Conservation (phyloP, 2,113 vertebrate species). For the Gymnarchus niloticus region DNA sequence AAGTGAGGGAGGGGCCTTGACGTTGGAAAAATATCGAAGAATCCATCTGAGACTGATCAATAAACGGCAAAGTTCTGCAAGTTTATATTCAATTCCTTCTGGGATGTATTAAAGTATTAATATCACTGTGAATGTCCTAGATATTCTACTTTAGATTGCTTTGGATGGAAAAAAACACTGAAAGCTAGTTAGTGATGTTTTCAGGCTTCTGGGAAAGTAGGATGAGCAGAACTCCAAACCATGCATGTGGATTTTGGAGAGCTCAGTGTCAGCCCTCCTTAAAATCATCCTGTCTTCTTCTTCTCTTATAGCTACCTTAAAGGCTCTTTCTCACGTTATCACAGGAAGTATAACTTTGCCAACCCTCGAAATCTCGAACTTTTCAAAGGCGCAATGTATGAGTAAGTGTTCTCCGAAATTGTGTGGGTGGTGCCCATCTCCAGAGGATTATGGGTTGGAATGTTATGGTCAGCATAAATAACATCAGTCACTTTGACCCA, state of each 20-base stretch:
- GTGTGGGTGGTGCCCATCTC: neutral
- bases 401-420: slow-evolving; percentile 49
- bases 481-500: no score
- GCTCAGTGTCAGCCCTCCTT: neutral
- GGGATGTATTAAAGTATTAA: no score
- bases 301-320: slow-evolving; percentile 49
- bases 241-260: neutral
- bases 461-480: no score
- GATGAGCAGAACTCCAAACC: neutral
- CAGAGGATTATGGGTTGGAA: no score
- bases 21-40: neutral
- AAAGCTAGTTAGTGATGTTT: neutral
- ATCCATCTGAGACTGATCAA: neutral
- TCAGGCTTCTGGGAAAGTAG: neutral
- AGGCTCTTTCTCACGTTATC: slow-evolving; percentile 63
- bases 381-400: slow-evolving; percentile 54
- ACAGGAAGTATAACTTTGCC: slow-evolving; percentile 60
- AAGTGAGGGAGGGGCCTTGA: no score
- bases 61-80: neutral
- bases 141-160: neutral
- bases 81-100: neutral
- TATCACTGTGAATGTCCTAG: neutral
- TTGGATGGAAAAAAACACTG: no score
- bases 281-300: neutral
- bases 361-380: slow-evolving; percentile 65